Evolutionary conservation across 2,888 invertebrate species (phyloP).

Genomic region (Meloe dianella): DNA sequence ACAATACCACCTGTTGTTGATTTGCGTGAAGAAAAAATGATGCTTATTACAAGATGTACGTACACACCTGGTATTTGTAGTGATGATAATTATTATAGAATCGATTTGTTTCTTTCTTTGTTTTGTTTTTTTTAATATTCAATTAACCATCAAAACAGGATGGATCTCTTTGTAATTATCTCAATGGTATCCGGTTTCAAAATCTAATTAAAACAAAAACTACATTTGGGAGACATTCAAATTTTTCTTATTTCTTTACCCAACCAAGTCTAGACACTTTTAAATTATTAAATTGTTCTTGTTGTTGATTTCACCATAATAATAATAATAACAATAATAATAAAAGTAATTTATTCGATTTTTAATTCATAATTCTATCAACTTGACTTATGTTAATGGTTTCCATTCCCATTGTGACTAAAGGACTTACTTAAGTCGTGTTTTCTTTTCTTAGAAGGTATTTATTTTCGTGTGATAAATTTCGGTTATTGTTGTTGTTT

Average conservation of each 20-base stretch:
- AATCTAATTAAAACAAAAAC: too few species aligned
- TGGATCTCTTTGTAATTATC: slow-evolving; percentile 1
- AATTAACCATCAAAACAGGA: not conserved
- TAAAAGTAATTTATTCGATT: slow-evolving; percentile 1
- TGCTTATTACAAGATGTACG: too few species aligned
- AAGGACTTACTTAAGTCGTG: not conserved
- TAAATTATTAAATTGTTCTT: not conserved
- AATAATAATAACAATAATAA: not conserved
- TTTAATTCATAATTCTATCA: slow-evolving; percentile 12
- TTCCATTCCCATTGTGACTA: not conserved
- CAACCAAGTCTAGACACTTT: not conserved
- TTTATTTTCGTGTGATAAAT: not conserved
- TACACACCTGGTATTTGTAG: not conserved
- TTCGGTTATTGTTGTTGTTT: not conserved
- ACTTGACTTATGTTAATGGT: slow-evolving; percentile 2
- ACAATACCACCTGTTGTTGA: slow-evolving; percentile 8
- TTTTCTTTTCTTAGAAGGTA: not conserved
- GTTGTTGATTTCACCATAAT: not conserved
- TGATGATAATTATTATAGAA: not conserved
- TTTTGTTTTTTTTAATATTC: too few species aligned
- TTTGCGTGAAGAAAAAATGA: too few species aligned
- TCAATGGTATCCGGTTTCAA: not conserved
- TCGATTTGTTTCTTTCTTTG: not conserved
- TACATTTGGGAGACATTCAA: not conserved
- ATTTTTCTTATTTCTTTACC: not conserved